Base-by-base conservation (phyloP, 2,888 invertebrate genomes). In the Eurois occulta region DNA sequence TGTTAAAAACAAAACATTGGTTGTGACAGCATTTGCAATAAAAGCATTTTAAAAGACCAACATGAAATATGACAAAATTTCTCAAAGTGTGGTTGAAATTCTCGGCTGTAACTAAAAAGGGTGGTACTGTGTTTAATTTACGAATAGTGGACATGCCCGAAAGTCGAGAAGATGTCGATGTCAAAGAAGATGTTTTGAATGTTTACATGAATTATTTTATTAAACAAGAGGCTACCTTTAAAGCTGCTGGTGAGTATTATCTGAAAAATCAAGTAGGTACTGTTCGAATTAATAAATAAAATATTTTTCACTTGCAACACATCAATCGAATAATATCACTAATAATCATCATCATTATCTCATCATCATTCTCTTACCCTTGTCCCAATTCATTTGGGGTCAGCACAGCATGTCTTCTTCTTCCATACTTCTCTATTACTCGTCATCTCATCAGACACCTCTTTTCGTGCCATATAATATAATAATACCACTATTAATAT, bases 31-130 rank as follows among this genome's bases (percentile, higher is more conserved):
- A 18, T 46, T 46, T 43, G 43, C 16, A 43, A 16, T 43, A 11
- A 43, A 43, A 43, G 43, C 13, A 43, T 41, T 13, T 43, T 48
- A 21, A 16, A 52, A 24, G 52, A 16, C 58, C 7, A 16, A 13
- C 28, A 32, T 2, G 58, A 32, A 60, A 41, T n/a, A 67, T 72
- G 67, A 35, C 72, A 2, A 72, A 32, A 16, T 32, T 24, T 38
- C 21, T 16, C 3, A 75, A 75, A 76, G 77, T 76, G 10, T 75
- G 77, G 75, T 76, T 77, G 1, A 52, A 48, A 64, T 75, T 75
- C 24, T 62, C 48, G 18, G 35, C 7, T 67, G 21, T 6, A 0
- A 43, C 24, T 7, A 62, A 75, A 24, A 76, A 65, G 8, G 48
- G 21, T 28, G 48, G n/a, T 32, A 13, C 41, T 32, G 60, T 62